Conservation (phyloP, 2,888 invertebrate genomes). For the Parnassius mnemosyne region DNA sequence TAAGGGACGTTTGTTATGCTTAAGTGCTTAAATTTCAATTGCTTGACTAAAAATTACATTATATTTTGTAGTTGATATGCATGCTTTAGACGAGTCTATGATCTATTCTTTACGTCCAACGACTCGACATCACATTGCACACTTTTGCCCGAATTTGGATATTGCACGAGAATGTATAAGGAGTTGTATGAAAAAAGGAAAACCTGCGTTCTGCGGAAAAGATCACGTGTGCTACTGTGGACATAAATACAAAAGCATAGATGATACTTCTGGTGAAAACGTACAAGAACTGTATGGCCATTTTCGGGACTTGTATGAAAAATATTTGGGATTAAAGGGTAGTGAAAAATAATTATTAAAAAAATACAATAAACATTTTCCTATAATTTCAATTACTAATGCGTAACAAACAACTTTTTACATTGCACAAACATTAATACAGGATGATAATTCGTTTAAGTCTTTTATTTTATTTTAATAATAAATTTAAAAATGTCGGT, state of each 20-base stretch:
- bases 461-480: too few species aligned
- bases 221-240: constrained; percentile 69
- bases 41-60: background rate
- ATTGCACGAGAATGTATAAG: constrained; percentile 57
- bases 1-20: too few species aligned
- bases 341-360: background rate
- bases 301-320: constrained; percentile 57
- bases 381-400: too few species aligned
- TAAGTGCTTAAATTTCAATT: background rate
- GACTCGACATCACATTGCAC: constrained; percentile 66
- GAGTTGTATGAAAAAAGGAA: constrained; percentile 51
- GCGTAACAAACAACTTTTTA: too few species aligned
- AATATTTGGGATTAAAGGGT: constrained; percentile 51
- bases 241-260: constrained; percentile 42
- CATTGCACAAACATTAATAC: too few species aligned
- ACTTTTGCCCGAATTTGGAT: constrained; percentile 62
- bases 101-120: constrained; percentile 31
- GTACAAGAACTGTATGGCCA: constrained; percentile 36
- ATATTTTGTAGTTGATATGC: constrained; percentile 7
- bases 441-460: too few species aligned
- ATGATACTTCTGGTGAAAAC: constrained; percentile 29
- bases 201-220: constrained; percentile 70
- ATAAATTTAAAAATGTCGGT: too few species aligned
- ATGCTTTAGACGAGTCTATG: background rate
- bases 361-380: background rate